A percentile compares a stretch with the other conserved stretches of the same genome.
Conservation (phyloP, 2,797 vertebrate species). For the Meriones psammophilus region DNA sequence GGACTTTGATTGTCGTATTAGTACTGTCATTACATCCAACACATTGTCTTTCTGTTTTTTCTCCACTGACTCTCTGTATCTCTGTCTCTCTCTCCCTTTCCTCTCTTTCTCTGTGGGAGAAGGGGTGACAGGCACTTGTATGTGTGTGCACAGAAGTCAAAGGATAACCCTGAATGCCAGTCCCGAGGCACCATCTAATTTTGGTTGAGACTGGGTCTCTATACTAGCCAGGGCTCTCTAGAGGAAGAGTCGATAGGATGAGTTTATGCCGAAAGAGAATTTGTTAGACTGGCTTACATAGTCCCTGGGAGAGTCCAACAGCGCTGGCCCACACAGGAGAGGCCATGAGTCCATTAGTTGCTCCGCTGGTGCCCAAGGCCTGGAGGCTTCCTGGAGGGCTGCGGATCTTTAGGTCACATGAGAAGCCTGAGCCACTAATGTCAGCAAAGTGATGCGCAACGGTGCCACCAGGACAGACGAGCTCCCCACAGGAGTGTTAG, state of each 20-base stretch:
- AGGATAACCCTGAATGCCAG: not conserved
- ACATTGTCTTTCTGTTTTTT: not conserved
- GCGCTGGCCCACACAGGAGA: not conserved
- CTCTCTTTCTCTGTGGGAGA: too few relatives aligned
- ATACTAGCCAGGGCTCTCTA: too few relatives aligned
- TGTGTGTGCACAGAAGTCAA: not conserved
- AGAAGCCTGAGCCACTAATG: not conserved
- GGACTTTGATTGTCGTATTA: not conserved
- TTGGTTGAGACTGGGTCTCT: not conserved
- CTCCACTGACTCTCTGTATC: not conserved
- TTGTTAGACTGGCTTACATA: not conserved
- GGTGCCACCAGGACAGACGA: not conserved
- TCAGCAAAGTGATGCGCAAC: not conserved
- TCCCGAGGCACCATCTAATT: not conserved
- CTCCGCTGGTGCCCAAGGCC: not conserved
- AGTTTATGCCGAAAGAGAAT: not conserved
- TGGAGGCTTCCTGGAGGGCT: not conserved
- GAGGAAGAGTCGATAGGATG: not conserved
- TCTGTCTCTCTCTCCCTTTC: not conserved
- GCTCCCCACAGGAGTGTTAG: not conserved
- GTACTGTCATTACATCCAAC: not conserved
- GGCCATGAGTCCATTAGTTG: not conserved
- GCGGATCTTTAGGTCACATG: not conserved
- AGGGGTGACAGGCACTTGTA: not conserved
- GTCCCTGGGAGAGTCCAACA: not conserved